These are phyloP conservation scores for Tenthredo mesomela DNA, from an alignment of 2,888 invertebrate species.

Conservation along the genomic window DNA sequence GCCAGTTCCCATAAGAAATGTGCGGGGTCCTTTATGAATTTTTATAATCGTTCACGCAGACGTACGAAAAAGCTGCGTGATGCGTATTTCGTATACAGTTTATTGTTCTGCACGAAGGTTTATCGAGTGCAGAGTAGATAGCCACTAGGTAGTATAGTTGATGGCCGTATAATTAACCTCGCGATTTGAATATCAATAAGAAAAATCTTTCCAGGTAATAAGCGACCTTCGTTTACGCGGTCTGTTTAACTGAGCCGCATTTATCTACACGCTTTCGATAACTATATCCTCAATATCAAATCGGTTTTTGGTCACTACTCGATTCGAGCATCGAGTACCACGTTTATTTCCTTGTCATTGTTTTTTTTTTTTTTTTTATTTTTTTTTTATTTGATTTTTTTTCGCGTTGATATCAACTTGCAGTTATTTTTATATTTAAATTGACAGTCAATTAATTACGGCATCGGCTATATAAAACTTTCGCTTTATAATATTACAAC, in stretches of 20 bases:
- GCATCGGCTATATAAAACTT: neutral
- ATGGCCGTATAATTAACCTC: neutral
- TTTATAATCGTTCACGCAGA: too few species aligned
- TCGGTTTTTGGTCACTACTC: neutral
- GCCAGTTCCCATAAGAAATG: too few species aligned
- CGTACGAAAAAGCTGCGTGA: too few species aligned
- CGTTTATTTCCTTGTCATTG: neutral
- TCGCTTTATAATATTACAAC: neutral
- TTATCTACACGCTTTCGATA: neutral
- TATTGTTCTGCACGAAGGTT: neutral
- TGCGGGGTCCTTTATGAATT: too few species aligned
- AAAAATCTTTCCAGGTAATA: neutral
- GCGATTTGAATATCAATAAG: neutral
- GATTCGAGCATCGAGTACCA: neutral
- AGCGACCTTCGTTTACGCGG: conserved; percentile 20
- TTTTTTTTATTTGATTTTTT: neutral
- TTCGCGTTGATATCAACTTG: too few species aligned
- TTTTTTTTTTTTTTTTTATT: neutral
- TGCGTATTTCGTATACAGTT: neutral
- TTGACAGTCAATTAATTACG: too few species aligned
- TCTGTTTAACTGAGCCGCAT: conserved; percentile 3
- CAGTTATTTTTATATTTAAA: too few species aligned
- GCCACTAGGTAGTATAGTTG: neutral
- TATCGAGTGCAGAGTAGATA: neutral
- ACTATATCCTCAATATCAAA: neutral